Base-by-base conservation (phyloP, 2,113 vertebrate genomes). In the Leptobrachium ailaonicum region DNA sequence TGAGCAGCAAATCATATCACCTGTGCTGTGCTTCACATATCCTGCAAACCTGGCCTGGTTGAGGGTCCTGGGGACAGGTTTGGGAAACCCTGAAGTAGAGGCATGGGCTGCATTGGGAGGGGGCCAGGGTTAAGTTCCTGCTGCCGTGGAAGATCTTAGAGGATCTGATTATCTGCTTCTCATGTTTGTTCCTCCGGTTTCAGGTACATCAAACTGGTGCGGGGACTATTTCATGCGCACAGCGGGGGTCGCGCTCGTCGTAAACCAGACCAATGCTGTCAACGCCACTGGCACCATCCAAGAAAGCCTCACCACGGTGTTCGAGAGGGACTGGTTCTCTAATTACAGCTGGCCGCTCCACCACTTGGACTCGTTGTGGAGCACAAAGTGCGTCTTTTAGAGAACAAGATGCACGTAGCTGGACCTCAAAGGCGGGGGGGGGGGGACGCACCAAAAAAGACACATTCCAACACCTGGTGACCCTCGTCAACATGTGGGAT, bases 161-260 rank as follows among this genome's bases (percentile, higher is more conserved):
- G 20, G 47, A 4, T 8, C 47, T 50, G 47, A 50, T 50, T 8
- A 50, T 50, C 47, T 50, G 47, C 47, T 50, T 20, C 12, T 42
- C 56, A 10, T 69, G 45, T 41, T 10, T 8, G 5, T 66, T 67
- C 40, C 41, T 44, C 13, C 53, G 32, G n/a, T 56, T 66, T 4
- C 79, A 95, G 94, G 93, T 41, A 95, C 94, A 0, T 95, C 94
- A 63, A 95, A 95, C 87, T 95, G 94, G 94, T 93, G 92, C 0
- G 91, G 94, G 86, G 86, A 90, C 82, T 95, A 94, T 81, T 95
- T 95, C 76, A 88, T 84, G 20, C 74, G 86, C 3, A 95, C 92
- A 0, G 89, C 94, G 0, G 94, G 94, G 1, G 90, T 92, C 42
- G 92, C 92, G 0, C 40, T 95, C 82, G 88, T 95, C 62, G 86